These are phyloP conservation scores for Haliclona indistincta DNA, from an alignment of 37 sponge, comb jelly and placozoan genomes.

Conservation along the genomic window DNA sequence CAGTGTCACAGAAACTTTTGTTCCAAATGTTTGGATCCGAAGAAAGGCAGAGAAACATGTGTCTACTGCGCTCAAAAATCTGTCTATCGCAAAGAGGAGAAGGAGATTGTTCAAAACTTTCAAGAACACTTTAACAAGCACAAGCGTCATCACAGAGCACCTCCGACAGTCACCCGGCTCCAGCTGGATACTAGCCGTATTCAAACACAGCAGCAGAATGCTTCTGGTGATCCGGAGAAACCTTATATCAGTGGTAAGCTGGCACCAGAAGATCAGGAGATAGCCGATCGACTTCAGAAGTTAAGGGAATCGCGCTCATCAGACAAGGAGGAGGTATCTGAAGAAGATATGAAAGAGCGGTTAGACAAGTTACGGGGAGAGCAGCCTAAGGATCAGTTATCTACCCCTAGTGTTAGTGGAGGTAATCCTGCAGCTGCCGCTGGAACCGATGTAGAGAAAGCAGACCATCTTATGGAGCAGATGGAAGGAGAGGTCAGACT, in stretches of 20 bases:
- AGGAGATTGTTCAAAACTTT: slow-evolving; percentile 64
- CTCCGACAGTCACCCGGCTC: slow-evolving; percentile 27
- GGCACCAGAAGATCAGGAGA: slow-evolving; percentile 34
- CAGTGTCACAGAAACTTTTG: slow-evolving; percentile 69
- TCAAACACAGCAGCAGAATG: not conserved
- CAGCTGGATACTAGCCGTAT: slow-evolving; percentile 5
- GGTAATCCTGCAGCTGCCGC: not conserved
- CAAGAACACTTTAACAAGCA: slow-evolving; percentile 66
- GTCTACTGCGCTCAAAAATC: slow-evolving; percentile 50
- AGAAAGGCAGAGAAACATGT: slow-evolving; percentile 21
- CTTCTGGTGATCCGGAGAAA: not conserved
- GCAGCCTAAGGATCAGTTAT: not conserved
- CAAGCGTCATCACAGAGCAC: slow-evolving; percentile 17
- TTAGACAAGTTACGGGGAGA: slow-evolving; percentile 27
- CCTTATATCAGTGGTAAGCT: not conserved
- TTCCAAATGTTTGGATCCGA: slow-evolving; percentile 31
- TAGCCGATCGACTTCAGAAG: slow-evolving; percentile 27
- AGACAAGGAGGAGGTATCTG: not conserved
- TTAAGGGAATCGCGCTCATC: not conserved
- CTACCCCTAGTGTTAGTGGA: not conserved
- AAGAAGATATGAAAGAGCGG: slow-evolving; percentile 14
- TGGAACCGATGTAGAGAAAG: slow-evolving; percentile 61
- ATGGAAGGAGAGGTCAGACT: slow-evolving; percentile 51
- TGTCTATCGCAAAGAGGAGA: slow-evolving; percentile 46
- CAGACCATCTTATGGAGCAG: slow-evolving; percentile 59